Evolutionary conservation across 2,888 invertebrate species (phyloP), one percentile per base, ranked within the genome.

Genomic region (Melinaea marsaeus): DNA sequence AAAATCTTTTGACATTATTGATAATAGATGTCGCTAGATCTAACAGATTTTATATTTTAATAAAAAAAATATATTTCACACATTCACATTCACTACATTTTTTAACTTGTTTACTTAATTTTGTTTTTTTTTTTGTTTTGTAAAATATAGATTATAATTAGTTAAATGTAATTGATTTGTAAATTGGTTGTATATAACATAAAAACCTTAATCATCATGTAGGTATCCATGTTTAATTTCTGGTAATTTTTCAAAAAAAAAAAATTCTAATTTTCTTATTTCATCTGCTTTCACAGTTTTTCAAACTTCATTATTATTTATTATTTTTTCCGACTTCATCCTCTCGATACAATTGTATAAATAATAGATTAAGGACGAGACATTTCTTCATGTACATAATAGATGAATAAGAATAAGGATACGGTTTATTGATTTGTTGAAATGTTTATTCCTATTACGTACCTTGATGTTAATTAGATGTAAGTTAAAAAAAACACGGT

Each of bases 161-260:
- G 68, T 63, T 66, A 64, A 70, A 67, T 72, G 70, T 78, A 79
- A 79, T 72, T 75, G 75, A 79, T 71, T 73, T 89, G 87, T 90
- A 88, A 81, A 90, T 88, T 88, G 88, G 85, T 88, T 90, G 90
- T 90, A 90, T 78, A 90, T 89, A 88, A 81, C 84, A 80, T 82
- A 79, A 76, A 71, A 80, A 76, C 73, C 74, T 69, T 74, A 67
- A 71, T 42, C 42, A 6, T 9, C n/a, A n/a, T n/a, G n/a, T n/a
- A n/a, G n/a, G 22, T 22, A 42, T 42, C 42, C 42, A 42, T 42
- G 42, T 42, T 9, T 32, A 9, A 7, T 48, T 13, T 13, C 7
- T 46, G 47, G 13, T 47, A 13, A 32, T 51, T 51, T 51, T 32
- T 6, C 32, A 32, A 32, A 32, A 32, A 11, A 9, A 7, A 13